Evolutionary conservation across 2,888 invertebrate species (phyloP), one percentile per base, ranked within the genome.

Genomic region (Leistus spinibarbis): DNA sequence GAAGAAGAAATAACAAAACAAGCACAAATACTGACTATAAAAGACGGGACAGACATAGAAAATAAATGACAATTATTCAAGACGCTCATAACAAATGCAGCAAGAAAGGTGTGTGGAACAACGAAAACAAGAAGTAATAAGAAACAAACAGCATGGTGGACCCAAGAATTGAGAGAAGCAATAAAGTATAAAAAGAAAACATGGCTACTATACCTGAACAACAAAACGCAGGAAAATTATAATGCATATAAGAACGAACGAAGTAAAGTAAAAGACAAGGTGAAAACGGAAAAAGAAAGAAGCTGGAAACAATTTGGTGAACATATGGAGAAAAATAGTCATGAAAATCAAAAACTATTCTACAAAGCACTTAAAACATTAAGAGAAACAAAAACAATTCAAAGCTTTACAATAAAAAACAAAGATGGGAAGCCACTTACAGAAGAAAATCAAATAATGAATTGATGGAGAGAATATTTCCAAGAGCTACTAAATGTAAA

Each of bases 301-400:
- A 19, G 23, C 7, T 69, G 57, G 69, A 22, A 57, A 69, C 24
- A 69, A 20, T 69, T 57, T 54, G 68, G 56, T 13, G 19, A 68
- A 53, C 20, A n/a, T 3, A 13, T 68, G 19, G 13, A 68, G 4
- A n/a, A 4, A 54, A 68, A 54, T 19, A 54, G n/a, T 17, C 23
- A 23, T n/a, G 69, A 57, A 57, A 68, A 54, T 23, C 54, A 68
- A 22, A 68, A 68, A 23, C 13, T 69, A 54, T 57, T 69, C 23
- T 69, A 69, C 23, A 16, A 24, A 5, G 19, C 23, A 22, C 22
- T 69, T 4, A 68, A 19, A 13, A 54, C 10, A 54, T 13, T 10
- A 54, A 68, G 13, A 54, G 22, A 19, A 54, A 10, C 20, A 10
- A 68, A 56, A 2, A 16, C 5, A 22, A 20, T 5, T n/a, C 56